Percentiles rank a stretch among this genome's conserved stretches.
Conservation (phyloP, 2,888 invertebrate genomes). For the Congeria kusceri region DNA sequence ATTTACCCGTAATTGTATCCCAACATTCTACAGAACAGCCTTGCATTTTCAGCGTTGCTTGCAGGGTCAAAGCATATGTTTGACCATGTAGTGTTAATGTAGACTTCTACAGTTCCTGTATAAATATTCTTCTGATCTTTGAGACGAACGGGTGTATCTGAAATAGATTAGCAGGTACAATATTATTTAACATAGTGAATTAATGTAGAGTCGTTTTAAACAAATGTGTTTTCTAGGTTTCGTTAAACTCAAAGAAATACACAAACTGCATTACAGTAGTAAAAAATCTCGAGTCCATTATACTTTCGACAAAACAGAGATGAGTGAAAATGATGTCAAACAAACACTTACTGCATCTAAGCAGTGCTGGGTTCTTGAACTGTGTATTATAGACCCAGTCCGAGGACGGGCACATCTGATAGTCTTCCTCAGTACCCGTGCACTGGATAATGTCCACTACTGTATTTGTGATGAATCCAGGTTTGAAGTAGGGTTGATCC, state of each 20-base stretch:
- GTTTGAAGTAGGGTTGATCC: too few relatives aligned
- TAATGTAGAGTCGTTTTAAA: too few relatives aligned
- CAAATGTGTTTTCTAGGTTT: neutral
- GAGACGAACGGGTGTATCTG: neutral
- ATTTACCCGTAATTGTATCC: too few relatives aligned
- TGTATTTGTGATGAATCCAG: too few relatives aligned
- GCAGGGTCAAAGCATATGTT: too few relatives aligned
- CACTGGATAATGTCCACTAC: too few relatives aligned
- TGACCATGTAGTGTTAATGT: neutral
- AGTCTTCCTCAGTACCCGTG: slow-evolving; percentile 6
- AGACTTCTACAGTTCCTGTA: neutral
- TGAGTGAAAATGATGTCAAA: too few relatives aligned
- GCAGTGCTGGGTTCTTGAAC: neutral
- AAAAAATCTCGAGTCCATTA: too few relatives aligned
- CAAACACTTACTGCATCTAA: neutral
- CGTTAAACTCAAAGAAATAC: neutral
- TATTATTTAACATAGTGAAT: too few relatives aligned
- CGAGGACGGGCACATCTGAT: slow-evolving; percentile 17
- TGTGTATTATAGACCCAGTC: neutral
- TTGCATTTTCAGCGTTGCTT: too few relatives aligned
- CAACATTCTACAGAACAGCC: too few relatives aligned
- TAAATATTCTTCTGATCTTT: neutral
- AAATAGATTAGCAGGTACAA: neutral
- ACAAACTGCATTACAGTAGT: neutral
- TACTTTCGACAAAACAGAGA: too few relatives aligned